Evolutionary conservation across 2,888 invertebrate species (phyloP).

Genomic region (Chrysodeixis includens): DNA sequence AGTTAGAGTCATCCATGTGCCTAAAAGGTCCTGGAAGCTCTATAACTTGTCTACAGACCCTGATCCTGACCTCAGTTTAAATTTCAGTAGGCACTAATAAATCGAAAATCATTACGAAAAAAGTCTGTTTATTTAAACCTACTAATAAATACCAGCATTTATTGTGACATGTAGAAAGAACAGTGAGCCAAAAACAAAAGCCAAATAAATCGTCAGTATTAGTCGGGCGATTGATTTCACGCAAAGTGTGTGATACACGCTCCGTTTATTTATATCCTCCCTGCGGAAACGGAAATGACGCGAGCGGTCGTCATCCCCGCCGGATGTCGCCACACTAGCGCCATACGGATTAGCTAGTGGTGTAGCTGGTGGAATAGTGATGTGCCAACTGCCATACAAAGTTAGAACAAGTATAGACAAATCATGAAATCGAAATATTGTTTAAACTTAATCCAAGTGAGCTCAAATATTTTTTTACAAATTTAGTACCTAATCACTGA

Average conservation of each 20-base stretch:
- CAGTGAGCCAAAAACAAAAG: conserved; percentile 51
- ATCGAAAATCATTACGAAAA: no score
- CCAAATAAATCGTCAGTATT: conserved; percentile 77
- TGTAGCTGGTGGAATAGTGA: conserved; percentile 13
- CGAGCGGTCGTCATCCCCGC: conserved; percentile 69
- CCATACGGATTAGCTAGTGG: conserved; percentile 55
- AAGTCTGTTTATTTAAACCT: no score
- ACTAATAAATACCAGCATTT: neutral
- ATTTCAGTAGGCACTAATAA: no score
- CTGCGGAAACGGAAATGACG: conserved; percentile 79
- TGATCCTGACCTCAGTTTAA: no score
- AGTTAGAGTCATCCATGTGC: no score
- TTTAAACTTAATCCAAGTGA: neutral
- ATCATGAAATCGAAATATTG: neutral
- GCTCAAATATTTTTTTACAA: no score
- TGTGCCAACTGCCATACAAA: neutral
- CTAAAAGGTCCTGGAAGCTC: no score
- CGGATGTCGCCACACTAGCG: conserved; percentile 80
- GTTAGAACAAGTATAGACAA: neutral
- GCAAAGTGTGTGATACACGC: conserved; percentile 82
- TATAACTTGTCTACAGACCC: no score
- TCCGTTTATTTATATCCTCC: conserved; percentile 74
- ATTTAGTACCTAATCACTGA: no score
- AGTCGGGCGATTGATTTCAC: conserved; percentile 81
- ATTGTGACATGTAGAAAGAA: conserved; percentile 7